Evolutionary conservation across 2,888 invertebrate species (phyloP), one percentile per base, ranked within the genome.

Genomic region (Stomorhina lunata): DNA sequence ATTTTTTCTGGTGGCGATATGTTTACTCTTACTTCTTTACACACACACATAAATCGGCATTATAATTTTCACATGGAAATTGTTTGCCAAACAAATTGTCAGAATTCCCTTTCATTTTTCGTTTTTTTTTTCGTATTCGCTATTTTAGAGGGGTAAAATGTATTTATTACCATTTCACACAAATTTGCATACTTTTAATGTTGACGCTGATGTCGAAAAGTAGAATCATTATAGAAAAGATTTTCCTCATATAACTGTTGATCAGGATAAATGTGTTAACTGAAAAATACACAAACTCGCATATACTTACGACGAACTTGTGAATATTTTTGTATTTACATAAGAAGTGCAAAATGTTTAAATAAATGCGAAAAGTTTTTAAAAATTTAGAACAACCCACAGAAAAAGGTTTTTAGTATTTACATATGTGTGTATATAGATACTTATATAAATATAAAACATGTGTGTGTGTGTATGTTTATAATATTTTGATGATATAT

Each of bases 161-260:
- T 50, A 72, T 34, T 61, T 72, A 72, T 72, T 72, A 61, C 34
- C 72, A 72, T 48, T 72, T 34, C 50, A 27, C 37, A 40, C 25
- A 61, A 71, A 71, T 53, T 45, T 59, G 45, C 32, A 34, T 20
- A 32, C 25, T n/a, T 48, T n/a, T 48, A 48, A 57, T 57, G 20
- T 29, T 57, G 12, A 57, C 17, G 17, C 12, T 34, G 34, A 34
- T 57, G 32, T 34, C 12, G 12, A 34, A 57, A 57, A 57, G 34
- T 1, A 15, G 7, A 57, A 34, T 53, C 15, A 57, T 34, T 57
- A 34, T 22, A 66, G 22, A 6, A 6, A 66, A 68, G 4, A 61
- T 48, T 57, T 59, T 71, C 48, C 43, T n/a, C 20, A 43, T 50
- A 59, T 72, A 76, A 59, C 76, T 68, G 57, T 68, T 76, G 59